Conservation (phyloP, 2,113 vertebrate species). For the Corythaixoides concolor region DNA sequence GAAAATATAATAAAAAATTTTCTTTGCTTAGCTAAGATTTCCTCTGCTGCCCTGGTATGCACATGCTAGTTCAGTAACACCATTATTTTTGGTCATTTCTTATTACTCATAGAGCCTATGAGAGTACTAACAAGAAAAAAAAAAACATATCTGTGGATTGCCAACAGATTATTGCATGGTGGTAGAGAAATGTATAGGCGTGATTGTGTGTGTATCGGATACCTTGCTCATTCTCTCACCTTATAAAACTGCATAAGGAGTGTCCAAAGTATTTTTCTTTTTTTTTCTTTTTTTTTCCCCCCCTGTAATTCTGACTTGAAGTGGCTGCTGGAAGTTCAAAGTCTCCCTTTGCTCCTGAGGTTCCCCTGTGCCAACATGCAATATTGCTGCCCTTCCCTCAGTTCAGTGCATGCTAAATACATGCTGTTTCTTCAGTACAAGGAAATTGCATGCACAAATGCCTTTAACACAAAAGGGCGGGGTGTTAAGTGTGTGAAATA, state of each 20-base stretch:
- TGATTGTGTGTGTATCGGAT: rapidly evolving
- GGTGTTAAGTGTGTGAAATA: background rate
- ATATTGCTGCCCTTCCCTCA: background rate
- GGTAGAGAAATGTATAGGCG: background rate
- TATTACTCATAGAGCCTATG: background rate
- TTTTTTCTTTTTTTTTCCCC: background rate
- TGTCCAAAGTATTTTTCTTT: background rate
- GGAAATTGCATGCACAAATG: background rate
- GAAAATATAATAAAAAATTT: background rate
- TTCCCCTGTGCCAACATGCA: background rate
- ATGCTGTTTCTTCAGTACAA: background rate
- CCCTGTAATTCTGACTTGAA: background rate
- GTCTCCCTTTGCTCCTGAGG: background rate
- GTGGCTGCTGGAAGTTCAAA: background rate
- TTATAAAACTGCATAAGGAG: background rate
- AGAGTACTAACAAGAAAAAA: background rate
- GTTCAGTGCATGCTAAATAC: background rate
- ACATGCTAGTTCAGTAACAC: background rate
- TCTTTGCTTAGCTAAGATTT: background rate
- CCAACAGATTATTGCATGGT: background rate
- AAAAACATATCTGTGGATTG: background rate
- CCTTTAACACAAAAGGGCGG: background rate
- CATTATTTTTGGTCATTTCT: background rate
- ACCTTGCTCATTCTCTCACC: background rate
- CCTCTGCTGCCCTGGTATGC: background rate